Evolutionary conservation across 53 echinoderm and acorn worm genomes (phyloP), one percentile per base, ranked within the genome.

Genomic region (Arbacia lixula): DNA sequence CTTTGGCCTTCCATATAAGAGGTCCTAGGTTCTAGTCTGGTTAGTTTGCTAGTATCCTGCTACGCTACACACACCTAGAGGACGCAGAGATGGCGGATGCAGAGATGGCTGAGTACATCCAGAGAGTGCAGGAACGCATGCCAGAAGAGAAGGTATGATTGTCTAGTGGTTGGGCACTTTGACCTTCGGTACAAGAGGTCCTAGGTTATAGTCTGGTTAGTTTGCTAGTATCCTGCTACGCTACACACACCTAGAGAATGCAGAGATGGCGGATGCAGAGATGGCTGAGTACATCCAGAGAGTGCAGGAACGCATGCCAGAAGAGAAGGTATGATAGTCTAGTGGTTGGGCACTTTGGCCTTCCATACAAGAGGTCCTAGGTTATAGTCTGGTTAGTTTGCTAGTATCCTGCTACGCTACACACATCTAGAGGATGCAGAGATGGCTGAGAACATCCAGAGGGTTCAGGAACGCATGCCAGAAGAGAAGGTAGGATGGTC

Each of bases 81-180:
- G 89, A 92, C 61, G 90, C 91, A 12, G 94, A 89, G 71, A 92
- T 78, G 87, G 87, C 86, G n/a, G 87, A 46, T 54, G 90, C 88
- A 26, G 93, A 86, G 65, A 95, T 66, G 85, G 84, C n/a, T n/a
- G n/a, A 83, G 3, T 99, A 91, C 85, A 81, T 95, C 0, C 83
- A 92, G 27, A 89, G 88, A 36, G 92, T 99, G n/a, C 72, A 72
- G 52, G 81, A 92, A 38, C 71, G 94, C 22, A 99, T 94, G 85
- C 92, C 87, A 12, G 91, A 94, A 55, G 92, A 94, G 86, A 92
- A 91, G 94, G 99, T 92, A 87, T n/a, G 46, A 93, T 95, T 93
- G 92, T n/a, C n/a, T n/a, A n/a, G n/a, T n/a, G n/a, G n/a, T n/a
- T n/a, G n/a, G n/a, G n/a, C n/a, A n/a, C n/a, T n/a, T n/a, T n/a